These are phyloP conservation scores for Heliconius ethilla DNA, from an alignment of 2,888 invertebrate genomes.

Conservation along the genomic window DNA sequence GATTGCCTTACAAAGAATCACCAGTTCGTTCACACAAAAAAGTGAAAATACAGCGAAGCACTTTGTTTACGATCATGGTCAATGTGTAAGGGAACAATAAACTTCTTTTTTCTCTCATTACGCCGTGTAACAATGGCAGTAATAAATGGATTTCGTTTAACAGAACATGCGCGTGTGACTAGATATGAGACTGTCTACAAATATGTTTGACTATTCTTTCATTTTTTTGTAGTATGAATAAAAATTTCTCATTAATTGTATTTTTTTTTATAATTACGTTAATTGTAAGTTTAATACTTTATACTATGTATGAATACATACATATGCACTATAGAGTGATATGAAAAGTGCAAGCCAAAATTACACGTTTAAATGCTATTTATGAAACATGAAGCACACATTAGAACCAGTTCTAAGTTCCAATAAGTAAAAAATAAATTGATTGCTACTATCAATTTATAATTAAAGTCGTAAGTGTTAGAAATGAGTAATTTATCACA, in stretches of 20 bases:
- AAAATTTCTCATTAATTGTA: neutral
- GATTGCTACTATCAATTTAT: no score
- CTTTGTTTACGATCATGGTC: conserved; percentile 54
- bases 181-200: conserved; percentile 34
- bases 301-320: neutral
- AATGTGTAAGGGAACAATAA: conserved; percentile 52
- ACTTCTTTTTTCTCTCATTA: conserved; percentile 61
- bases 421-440: no score
- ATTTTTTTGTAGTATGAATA: neutral
- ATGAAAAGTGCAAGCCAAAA: neutral
- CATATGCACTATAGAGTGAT: neutral
- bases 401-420: no score
- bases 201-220: neutral
- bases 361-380: no score
- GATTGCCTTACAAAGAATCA: conserved; percentile 28
- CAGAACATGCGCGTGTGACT: conserved; percentile 44
- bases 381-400: no score
- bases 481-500: neutral
- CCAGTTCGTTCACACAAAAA: conserved; percentile 34
- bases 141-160: conserved; percentile 54
- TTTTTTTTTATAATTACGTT: neutral
- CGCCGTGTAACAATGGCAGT: conserved; percentile 55
- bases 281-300: neutral
- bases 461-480: no score
- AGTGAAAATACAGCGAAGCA: conserved; percentile 45